Evolutionary conservation across 2,113 vertebrate species (phyloP).

Genomic region (Limnothrissa miodon): DNA sequence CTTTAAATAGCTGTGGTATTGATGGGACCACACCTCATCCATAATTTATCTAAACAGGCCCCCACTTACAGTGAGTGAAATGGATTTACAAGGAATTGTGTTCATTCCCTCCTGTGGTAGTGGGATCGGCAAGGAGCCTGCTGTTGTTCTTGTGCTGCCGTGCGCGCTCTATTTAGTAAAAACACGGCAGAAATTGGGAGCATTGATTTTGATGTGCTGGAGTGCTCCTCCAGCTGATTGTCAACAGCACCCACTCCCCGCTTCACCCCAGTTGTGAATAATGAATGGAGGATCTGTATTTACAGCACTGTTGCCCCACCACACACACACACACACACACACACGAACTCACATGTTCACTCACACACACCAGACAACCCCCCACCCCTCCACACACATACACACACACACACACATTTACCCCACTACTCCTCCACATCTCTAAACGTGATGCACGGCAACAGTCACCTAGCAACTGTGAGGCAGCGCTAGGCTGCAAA

Average conservation of each 20-base stretch:
- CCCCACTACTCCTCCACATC: background rate
- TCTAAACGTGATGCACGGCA: slow-evolving; percentile 12
- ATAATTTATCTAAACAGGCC: background rate
- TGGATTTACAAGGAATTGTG: background rate
- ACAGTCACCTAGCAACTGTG: slow-evolving; percentile 23
- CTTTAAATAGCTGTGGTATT: slow-evolving; percentile 14
- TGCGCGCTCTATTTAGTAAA: background rate
- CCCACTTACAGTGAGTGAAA: background rate
- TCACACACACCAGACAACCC: background rate
- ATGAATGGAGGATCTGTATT: slow-evolving; percentile 20
- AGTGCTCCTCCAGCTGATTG: background rate
- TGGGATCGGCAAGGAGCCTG: background rate
- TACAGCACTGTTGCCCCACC: background rate
- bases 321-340: background rate
- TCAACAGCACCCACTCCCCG: background rate
- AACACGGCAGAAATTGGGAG: background rate
- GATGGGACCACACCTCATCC: background rate
- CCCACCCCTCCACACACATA: background rate
- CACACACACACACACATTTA: no score
- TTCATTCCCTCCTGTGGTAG: background rate
- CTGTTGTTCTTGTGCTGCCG: background rate
- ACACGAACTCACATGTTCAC: background rate
- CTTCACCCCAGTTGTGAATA: background rate
- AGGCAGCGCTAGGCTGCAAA: background rate
- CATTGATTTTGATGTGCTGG: background rate